A percentile compares a stretch with the other conserved stretches of the same genome.
Conservation (phyloP, 2,888 invertebrate species). For the Thyatira batis region DNA sequence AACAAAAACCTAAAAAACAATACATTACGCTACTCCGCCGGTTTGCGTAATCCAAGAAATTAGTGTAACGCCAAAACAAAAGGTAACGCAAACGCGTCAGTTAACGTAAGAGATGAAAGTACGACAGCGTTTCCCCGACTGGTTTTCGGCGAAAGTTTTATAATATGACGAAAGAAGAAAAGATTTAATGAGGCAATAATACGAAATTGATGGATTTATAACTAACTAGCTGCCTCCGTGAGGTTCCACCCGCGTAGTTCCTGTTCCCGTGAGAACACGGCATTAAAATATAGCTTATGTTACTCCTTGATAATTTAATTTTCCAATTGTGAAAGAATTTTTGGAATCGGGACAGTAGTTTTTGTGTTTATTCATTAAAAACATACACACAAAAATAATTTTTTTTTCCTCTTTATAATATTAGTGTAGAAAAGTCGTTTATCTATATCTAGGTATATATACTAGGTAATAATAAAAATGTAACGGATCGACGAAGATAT, state of each 20-base stretch:
- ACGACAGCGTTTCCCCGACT: constrained; percentile 27
- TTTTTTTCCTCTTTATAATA: too few relatives aligned
- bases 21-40: constrained; percentile 20
- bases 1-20: constrained; percentile 9
- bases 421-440: not conserved
- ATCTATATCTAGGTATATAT: too few relatives aligned
- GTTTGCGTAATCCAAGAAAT: constrained; percentile 39
- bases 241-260: too few relatives aligned
- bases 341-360: too few relatives aligned
- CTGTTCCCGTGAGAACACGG: too few relatives aligned
- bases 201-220: not conserved
- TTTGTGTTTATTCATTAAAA: too few relatives aligned
- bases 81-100: constrained; percentile 34
- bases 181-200: not conserved
- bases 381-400: too few relatives aligned
- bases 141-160: constrained; percentile 10
- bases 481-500: too few relatives aligned
- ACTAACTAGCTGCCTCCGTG: not conserved
- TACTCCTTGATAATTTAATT: too few relatives aligned
- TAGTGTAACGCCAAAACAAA: constrained; percentile 43
- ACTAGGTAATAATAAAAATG: too few relatives aligned
- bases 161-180: not conserved
- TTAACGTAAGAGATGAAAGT: constrained; percentile 33
- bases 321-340: too few relatives aligned
- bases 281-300: too few relatives aligned